Conservation (phyloP, 2,113 vertebrate genomes). For the Chascanopsetta lugubris region DNA sequence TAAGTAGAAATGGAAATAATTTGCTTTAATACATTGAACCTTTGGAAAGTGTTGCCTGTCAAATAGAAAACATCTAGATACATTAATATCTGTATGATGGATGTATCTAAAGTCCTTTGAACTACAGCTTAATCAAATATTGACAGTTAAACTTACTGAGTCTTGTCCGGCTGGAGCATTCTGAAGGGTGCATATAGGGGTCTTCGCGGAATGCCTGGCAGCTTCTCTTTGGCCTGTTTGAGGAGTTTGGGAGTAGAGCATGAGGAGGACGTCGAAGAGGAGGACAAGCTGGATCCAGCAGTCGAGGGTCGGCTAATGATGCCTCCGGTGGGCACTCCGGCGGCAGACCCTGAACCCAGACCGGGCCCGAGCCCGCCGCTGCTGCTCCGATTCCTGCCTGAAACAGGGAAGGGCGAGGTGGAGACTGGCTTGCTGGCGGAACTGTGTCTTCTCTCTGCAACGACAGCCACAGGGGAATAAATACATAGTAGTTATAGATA, state of each 20-base stretch:
- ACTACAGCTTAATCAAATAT: not conserved
- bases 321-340: slow-evolving; percentile 80
- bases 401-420: slow-evolving; percentile 84
- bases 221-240: slow-evolving; percentile 98
- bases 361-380: slow-evolving; percentile 80
- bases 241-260: slow-evolving; percentile 89
- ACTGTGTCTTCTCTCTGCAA: slow-evolving; percentile 95
- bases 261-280: slow-evolving; percentile 81
- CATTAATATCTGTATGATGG: not conserved
- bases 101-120: not conserved
- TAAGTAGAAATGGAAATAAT: no score
- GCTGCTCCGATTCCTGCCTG: slow-evolving; percentile 84
- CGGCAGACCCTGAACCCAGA: slow-evolving; percentile 62
- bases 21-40: no score
- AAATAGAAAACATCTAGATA: no score
- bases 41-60: no score
- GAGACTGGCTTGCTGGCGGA: slow-evolving; percentile 88
- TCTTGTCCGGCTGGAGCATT: slow-evolving; percentile 87
- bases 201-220: slow-evolving; percentile 87
- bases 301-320: slow-evolving; percentile 82
- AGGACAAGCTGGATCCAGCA: slow-evolving; percentile 72
- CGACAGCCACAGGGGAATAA: slow-evolving; percentile 23
- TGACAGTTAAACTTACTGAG: slow-evolving; percentile 83
- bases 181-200: slow-evolving; percentile 86
- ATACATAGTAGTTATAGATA: slow-evolving; percentile 1